Base-by-base conservation (phyloP, 2,113 vertebrate species). In the Rhizomys pruinosus region DNA sequence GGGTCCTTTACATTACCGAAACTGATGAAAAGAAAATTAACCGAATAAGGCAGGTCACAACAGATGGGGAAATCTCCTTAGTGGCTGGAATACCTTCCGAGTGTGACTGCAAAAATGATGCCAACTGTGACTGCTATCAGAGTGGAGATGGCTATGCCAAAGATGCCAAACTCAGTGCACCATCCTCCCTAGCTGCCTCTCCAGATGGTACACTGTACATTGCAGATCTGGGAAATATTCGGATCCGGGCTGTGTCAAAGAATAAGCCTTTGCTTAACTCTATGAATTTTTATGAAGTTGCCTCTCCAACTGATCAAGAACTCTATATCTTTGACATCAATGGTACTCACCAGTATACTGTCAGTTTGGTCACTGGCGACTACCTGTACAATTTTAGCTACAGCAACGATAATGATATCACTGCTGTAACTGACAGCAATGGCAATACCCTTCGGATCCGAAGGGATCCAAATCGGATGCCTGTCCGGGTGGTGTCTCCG, bases 121-220 rank as follows among this genome's bases (percentile, higher is more conserved):
- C 99, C 98, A 99, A 99, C 98, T 99, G 99, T 42, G 99, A 99
- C 98, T 99, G 99, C 80, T 99, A 99, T 96, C 99, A 99, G 95
- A 98, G 98, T 0, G 99, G 99, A 5, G 99, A 99, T 0, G 99
- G 99, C 84, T 99, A 99, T 16, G 99, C 99, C 97, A 99, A 99
- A 96, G 99, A 99, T 12, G 99, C 99, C 84, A 99, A 99, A 94
- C 99, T 99, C 61, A 99, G 99, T 19, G 99, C 98, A 0, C 99
- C 99, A 0, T 99, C 99, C 74, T 99, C 99, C 27, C 97, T 99
- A 47, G 99, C 99, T 1, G 99, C 99, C 16, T 99, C 99, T 73
- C 99, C 99, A 0, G 99, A 99, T 55, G 99, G 99, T 12, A 99
- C 99, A 0, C 97, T 99, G 20, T 99, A 99, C 59, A 98, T 99